Conservation (phyloP, 2,888 invertebrate genomes). For the Pseudococcus longispinus region DNA sequence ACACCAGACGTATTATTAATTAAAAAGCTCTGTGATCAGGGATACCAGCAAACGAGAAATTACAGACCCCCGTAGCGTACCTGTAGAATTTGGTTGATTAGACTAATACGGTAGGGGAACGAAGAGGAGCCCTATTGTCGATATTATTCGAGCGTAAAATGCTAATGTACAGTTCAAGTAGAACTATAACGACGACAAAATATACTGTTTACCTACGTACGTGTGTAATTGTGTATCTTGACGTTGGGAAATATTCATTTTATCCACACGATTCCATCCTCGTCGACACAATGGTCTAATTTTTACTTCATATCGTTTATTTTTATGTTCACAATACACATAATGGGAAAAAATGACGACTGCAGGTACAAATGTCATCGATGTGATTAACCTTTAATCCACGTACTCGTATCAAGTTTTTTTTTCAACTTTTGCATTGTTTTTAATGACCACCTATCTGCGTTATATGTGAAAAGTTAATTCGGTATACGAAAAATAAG, state of each 20-base stretch:
- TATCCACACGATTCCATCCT: background rate
- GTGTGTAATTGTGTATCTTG: background rate
- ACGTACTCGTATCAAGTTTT: background rate
- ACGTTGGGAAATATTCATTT: background rate
- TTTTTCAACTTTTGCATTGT: background rate
- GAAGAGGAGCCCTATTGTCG: background rate
- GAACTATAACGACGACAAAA: background rate
- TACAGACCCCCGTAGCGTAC: background rate
- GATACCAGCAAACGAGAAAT: background rate
- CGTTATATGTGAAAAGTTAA: too few relatives aligned
- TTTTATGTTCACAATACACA: too few relatives aligned
- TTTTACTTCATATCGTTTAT: too few relatives aligned
- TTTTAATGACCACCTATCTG: background rate
- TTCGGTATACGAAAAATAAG: background rate
- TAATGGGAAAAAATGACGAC: background rate
- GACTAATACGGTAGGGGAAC: background rate
- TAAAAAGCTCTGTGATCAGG: background rate
- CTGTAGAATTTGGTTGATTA: background rate
- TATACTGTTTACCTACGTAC: background rate
- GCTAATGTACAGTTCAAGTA: background rate
- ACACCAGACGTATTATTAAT: background rate
- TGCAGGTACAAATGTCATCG: background rate
- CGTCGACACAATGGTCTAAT: too few relatives aligned
- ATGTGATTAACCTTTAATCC: background rate
- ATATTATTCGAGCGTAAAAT: background rate